Evolutionary conservation across 2,113 vertebrate genomes (phyloP).

Genomic region (Mesocricetus auratus): DNA sequence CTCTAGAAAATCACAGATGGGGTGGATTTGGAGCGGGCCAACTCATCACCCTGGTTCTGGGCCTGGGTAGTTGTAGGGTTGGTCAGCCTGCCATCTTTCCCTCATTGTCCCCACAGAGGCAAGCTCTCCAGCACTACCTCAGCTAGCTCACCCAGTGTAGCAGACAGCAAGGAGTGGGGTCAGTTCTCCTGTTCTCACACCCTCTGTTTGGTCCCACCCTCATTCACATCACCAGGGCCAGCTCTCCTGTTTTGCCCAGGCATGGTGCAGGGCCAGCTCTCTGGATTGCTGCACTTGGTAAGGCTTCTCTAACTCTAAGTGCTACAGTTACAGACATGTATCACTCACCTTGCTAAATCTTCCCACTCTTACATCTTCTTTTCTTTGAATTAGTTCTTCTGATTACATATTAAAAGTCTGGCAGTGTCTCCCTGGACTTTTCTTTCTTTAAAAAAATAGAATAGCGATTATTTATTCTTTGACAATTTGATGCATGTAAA

Average conservation of each 20-base stretch:
- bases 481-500: neutral
- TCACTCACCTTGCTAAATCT: neutral
- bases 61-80: neutral
- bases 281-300: too few species aligned
- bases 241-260: too few species aligned
- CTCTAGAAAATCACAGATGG: neutral
- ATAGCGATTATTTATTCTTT: neutral
- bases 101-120: neutral
- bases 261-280: too few species aligned
- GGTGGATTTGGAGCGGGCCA: neutral
- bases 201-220: too few species aligned
- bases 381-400: neutral
- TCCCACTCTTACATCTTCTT: neutral
- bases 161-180: too few species aligned
- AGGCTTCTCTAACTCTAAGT: neutral
- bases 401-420: neutral
- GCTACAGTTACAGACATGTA: neutral
- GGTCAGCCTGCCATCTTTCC: neutral
- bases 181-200: too few species aligned
- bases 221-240: too few species aligned
- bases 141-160: too few species aligned
- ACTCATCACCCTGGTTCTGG: neutral
- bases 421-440: neutral
- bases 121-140: too few species aligned
- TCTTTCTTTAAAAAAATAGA: neutral